phyloP scores from a whole-genome alignment of 2,797 vertebrate genomes.

The Cyclura pinguis region DNA sequence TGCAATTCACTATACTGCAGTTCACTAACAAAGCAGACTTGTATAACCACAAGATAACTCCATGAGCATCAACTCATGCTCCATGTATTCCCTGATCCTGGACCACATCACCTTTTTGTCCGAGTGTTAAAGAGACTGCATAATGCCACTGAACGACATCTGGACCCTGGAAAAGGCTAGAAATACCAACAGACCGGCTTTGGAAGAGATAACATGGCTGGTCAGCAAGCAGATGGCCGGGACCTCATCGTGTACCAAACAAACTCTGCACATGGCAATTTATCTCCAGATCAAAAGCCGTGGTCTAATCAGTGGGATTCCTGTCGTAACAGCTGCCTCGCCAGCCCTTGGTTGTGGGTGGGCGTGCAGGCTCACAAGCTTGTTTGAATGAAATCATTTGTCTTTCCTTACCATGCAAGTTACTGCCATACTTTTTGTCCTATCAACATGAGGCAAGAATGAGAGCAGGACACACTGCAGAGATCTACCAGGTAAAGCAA shows the following conservation, averaged over 20 bases:
- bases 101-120: no score
- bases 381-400: neutral
- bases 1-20: no score
- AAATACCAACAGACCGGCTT: neutral
- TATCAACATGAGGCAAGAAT: neutral
- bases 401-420: neutral
- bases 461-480: neutral
- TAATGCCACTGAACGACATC: neutral
- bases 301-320: neutral
- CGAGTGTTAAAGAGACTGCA: no score
- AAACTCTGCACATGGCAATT: neutral
- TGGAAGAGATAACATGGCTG: neutral
- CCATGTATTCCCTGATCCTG: no score
- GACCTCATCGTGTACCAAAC: no score
- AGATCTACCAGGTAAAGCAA: no score
- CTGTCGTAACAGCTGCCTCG: neutral
- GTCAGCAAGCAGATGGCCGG: neutral
- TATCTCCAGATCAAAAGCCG: neutral
- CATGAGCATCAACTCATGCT: no score
- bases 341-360: neutral
- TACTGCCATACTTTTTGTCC: neutral
- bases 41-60: no score
- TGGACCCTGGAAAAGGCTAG: neutral
- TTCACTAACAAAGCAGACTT: no score
- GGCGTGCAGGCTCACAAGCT: neutral